phyloP scores from a whole-genome alignment of 1,140 invertebrate genomes.

The Drosophila oshimai region DNA sequence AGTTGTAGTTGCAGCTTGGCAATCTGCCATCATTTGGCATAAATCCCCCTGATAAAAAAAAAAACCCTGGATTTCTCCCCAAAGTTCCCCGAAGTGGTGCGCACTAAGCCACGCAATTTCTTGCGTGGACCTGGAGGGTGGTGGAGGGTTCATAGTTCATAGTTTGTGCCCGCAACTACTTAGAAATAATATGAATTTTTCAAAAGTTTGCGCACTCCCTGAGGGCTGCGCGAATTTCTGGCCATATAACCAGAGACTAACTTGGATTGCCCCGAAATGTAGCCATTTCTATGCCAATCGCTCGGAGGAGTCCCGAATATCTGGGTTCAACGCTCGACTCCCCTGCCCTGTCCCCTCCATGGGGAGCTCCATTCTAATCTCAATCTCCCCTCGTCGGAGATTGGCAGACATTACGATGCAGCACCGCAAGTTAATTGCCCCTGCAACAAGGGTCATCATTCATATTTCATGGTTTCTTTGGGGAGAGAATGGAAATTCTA shows the following conservation, averaged over 20 bases:
- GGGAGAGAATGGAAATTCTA: not conserved
- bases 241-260: conserved; percentile 41
- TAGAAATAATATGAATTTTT: conserved; percentile 66
- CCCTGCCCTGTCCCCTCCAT: not conserved
- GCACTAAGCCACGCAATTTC: conserved; percentile 69
- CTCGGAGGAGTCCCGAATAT: not conserved
- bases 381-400: conserved; percentile 18
- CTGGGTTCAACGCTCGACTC: conserved; percentile 54
- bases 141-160: conserved; percentile 36
- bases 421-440: conserved; percentile 50
- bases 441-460: conserved; percentile 46
- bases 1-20: conserved; percentile 72
- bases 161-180: conserved; percentile 59
- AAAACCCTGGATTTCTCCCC: conserved; percentile 66
- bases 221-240: conserved; percentile 42
- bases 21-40: conserved; percentile 77
- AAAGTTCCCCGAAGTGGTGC: conserved; percentile 48
- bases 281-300: conserved; percentile 60
- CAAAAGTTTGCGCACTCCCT: conserved; percentile 59
- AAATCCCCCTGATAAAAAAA: conserved; percentile 76
- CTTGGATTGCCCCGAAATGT: conserved; percentile 44
- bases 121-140: not conserved
- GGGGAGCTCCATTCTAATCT: conserved; percentile 19
- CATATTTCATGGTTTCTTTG: conserved; percentile 42
- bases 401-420: conserved; percentile 33